A percentile compares a stretch with the other conserved stretches of the same genome.
Evolutionary conservation across 2,888 invertebrate species (phyloP).

Genomic region (Ernsta delagoae): DNA sequence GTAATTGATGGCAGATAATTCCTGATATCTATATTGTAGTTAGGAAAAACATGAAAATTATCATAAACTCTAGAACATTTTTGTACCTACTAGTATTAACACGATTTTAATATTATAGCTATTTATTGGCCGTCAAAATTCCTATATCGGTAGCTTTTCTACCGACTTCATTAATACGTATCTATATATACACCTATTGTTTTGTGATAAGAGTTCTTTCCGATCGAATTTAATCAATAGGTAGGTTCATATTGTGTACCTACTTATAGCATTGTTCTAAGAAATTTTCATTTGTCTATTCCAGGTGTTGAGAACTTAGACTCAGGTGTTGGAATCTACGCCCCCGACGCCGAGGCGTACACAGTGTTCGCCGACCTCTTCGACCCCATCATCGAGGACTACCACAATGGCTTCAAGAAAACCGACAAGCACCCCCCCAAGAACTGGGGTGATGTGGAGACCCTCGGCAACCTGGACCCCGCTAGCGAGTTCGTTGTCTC

Average conservation of each 20-base stretch:
- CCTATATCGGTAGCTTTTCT: not conserved
- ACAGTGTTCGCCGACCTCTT: conserved; percentile 96
- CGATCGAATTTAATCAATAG: not conserved
- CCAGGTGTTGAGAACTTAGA: conserved; percentile 97
- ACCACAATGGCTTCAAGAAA: conserved; percentile 98
- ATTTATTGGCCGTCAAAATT: not conserved
- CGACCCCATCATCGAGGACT: conserved; percentile 99
- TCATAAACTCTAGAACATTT: not conserved
- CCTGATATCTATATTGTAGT: not conserved
- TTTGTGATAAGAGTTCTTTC: not conserved
- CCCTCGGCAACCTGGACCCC: conserved; percentile 97
- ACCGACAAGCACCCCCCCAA: conserved; percentile 96
- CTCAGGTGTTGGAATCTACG: conserved; percentile 98
- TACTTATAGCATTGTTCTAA: too few relatives aligned
- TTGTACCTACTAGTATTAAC: not conserved
- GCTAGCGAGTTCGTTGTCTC: conserved; percentile 96
- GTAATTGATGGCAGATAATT: conserved; percentile 16
- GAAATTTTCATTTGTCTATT: conserved; percentile 51
- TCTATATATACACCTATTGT: too few relatives aligned
- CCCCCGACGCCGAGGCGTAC: conserved; percentile 98
- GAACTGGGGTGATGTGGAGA: conserved; percentile 97
- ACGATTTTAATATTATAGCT: not conserved
- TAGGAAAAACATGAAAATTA: conserved; percentile 2
- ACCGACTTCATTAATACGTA: too few relatives aligned
- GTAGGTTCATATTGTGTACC: too few relatives aligned